Base-by-base conservation (phyloP, 2,797 vertebrate genomes). In the Synaphobranchus kaupii region DNA sequence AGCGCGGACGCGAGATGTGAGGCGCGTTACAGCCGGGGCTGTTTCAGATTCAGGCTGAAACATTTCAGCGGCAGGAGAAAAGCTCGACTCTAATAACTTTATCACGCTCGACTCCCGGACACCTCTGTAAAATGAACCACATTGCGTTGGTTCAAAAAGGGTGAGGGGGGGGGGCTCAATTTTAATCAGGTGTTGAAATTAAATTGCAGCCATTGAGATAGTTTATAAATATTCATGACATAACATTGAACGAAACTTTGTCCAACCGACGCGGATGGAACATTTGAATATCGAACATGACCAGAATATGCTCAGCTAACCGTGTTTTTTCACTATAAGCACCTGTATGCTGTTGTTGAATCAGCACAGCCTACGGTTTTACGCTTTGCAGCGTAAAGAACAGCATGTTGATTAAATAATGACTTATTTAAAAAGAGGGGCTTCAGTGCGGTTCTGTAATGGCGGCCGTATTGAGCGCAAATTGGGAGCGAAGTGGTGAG, bases 201-300 rank as follows among this genome's bases (percentile, higher is more conserved):
- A 81, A 81, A 78, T 47, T 1, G 73, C 7, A 50, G 78, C 22
- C 78, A 7, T 47, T 44, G 73, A 44, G 39, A 78, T 17, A 1
- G 39, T 20, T 78, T 47, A 78, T 78, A 47, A 78, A 78, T 78
- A 78, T 81, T 81, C 28, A 50, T 81, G 22, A 13, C 78, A 50
- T 50, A 13, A 50, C 47, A 50, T 22, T 39, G 44, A 50, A n/a
- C 0, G 5, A 25, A 81, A 81, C 73, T 78, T 50, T 47, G 47
- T 48, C 25, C 25, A 81, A 81, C 20, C 39, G n/a, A n/a, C 15
- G 47, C 28, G 13, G 39, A 78, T 48, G 78, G 47, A 50, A 5
- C 20, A 44, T 50, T 81, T 81, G 20, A 81, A 81, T n/a, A 81
- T 81, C 25, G n/a, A 80, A 80, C 76, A 47, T 39, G 22, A 17